Conservation (phyloP, 35 echinoderm and acorn worm genomes). For the Apostichopus japonicus region DNA sequence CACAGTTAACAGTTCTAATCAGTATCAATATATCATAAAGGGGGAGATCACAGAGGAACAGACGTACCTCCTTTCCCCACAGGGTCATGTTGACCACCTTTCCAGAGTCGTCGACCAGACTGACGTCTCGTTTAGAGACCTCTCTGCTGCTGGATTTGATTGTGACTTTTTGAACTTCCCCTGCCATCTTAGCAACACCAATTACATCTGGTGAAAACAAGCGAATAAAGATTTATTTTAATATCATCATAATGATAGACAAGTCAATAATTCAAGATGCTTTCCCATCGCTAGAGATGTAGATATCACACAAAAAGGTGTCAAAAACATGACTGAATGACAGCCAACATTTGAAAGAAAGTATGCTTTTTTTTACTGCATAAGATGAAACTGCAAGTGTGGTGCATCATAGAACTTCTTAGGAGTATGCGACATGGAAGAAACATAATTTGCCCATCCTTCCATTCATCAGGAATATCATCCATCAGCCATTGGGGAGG, state of each 20-base stretch:
- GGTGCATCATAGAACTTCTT: too few relatives aligned
- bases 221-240: neutral
- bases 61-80: slow-evolving; percentile 86
- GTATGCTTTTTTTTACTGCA: too few relatives aligned
- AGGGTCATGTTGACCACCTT: slow-evolving; percentile 89
- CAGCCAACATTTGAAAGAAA: too few relatives aligned
- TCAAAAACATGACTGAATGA: neutral
- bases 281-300: too few relatives aligned
- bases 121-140: slow-evolving; percentile 82
- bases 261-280: too few relatives aligned
- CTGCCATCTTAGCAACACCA: slow-evolving; percentile 83
- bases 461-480: neutral
- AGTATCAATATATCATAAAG: too few relatives aligned
- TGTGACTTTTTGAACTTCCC: slow-evolving; percentile 77
- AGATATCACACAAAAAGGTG: neutral
- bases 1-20: too few relatives aligned
- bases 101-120: slow-evolving; percentile 84
- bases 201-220: slow-evolving; percentile 71
- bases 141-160: slow-evolving; percentile 78
- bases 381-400: too few relatives aligned
- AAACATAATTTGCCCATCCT: neutral
- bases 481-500: neutral
- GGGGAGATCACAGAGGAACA: too few relatives aligned
- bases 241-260: neutral
- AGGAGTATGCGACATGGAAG: too few relatives aligned